Conservation (phyloP, 1,140 invertebrate species). For the Trypoxylus dichotomus region DNA sequence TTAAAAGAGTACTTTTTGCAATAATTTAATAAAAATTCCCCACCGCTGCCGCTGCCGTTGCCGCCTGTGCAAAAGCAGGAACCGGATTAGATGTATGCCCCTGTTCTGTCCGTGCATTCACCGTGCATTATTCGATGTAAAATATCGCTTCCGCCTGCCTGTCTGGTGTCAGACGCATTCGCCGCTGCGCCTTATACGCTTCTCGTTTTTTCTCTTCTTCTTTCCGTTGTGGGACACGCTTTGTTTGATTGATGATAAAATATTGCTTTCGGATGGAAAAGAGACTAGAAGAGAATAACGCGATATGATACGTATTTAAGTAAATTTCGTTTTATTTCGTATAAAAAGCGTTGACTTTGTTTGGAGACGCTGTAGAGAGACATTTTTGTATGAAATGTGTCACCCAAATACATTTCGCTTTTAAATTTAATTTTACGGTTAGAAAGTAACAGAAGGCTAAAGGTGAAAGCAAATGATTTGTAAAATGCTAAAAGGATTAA, state of each 20-base stretch:
- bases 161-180: neutral
- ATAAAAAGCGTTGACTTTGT: neutral
- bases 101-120: neutral
- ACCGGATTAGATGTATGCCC: neutral
- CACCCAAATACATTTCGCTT: too few relatives aligned
- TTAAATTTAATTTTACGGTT: too few relatives aligned
- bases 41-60: neutral
- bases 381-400: too few relatives aligned
- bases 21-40: slow-evolving; percentile 20
- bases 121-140: slow-evolving; percentile 2
- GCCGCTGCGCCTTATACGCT: neutral
- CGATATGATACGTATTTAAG: neutral
- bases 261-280: neutral
- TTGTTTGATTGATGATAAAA: slow-evolving; percentile 7
- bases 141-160: slow-evolving; percentile 1
- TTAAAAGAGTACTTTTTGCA: slow-evolving; percentile 20
- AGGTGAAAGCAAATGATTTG: too few relatives aligned
- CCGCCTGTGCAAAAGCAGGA: neutral
- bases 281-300: neutral
- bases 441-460: too few relatives aligned
- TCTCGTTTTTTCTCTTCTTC: neutral
- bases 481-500: too few relatives aligned
- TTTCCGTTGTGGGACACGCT: neutral
- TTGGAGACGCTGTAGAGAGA: too few relatives aligned
- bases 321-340: neutral